These are phyloP conservation scores for Cynodonichthys magdalenae DNA, from an alignment of 2,797 vertebrate genomes.

Conservation along the genomic window DNA sequence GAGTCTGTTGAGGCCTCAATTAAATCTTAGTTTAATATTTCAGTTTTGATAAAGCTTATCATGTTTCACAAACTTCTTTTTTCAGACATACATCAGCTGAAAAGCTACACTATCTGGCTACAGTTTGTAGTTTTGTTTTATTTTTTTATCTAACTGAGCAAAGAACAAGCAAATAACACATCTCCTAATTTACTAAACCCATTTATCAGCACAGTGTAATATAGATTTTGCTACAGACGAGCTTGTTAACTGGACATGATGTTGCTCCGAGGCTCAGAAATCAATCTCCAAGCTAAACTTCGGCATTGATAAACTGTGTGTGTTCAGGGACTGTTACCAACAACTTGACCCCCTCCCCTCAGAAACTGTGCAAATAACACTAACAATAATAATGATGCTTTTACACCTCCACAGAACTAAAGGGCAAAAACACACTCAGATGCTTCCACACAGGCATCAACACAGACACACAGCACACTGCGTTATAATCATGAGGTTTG, in stretches of 20 bases:
- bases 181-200: constrained; percentile 13
- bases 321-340: constrained; percentile 57
- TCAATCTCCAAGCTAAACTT: constrained; percentile 58
- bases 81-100: neutral
- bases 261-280: constrained; percentile 38
- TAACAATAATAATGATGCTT: constrained; percentile 36
- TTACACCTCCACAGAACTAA: constrained; percentile 32
- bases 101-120: neutral
- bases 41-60: neutral
- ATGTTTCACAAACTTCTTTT: neutral
- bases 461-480: constrained; percentile 50
- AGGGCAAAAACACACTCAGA: constrained; percentile 31
- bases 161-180: constrained; percentile 7
- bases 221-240: constrained; percentile 26
- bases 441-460: constrained; percentile 27
- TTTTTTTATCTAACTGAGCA: neutral
- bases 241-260: constrained; percentile 60
- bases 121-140: neutral
- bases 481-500: constrained; percentile 51
- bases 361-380: constrained; percentile 31
- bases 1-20: too few relatives aligned
- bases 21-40: neutral
- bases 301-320: constrained; percentile 53
- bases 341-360: constrained; percentile 25
- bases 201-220: constrained; percentile 11